Evolutionary conservation across 2,888 invertebrate species (phyloP), one percentile per base, ranked within the genome.

Genomic region (Eupithecia dodoneata): DNA sequence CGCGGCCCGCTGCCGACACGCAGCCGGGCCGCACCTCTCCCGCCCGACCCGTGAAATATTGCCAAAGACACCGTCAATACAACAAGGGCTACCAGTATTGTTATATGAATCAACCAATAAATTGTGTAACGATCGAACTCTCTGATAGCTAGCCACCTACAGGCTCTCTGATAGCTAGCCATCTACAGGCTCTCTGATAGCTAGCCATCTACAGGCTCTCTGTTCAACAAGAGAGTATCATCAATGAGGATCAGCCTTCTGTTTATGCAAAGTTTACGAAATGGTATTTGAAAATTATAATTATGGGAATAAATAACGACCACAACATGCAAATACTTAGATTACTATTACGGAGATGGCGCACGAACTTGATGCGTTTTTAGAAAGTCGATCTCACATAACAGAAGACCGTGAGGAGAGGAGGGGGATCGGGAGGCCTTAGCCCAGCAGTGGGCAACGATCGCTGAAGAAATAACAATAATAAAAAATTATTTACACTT

Each of bases 41-140:
- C 72, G 66, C 71, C 45, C 12, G 45, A 41, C 71, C 59, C 71
- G 71, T 73, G 69, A 80, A 63, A 78, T 81, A 82, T 80, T 79
- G 75, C 72, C 30, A 41, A 52, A 41, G 74, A 73, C 73, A 69
- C 71, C 42, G 67, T 42, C 70, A 69, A 71, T 52, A 49, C 59
- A 79, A 41, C 44, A 80, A 30, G 78, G 80, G 78, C 49, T 79
- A 75, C 67, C 80, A 63, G 63, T 72, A 65, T 69, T 69, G 2
- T n/a, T 45, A n/a, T 45, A 66, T 13, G 15, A 41, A 30, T 41
- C 41, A 30, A 41, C 65, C 5, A 65, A 30, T 65, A 13, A 18
- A 59, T 18, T 59, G n/a, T 13, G 3, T 59, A 18, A 9, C 3
- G n/a, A 59, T 59, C 18, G 59, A 18, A 59, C 18, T 59, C 59